Conservation (phyloP, 2,113 vertebrate species). For the Sarotherodon lohbergeri region DNA sequence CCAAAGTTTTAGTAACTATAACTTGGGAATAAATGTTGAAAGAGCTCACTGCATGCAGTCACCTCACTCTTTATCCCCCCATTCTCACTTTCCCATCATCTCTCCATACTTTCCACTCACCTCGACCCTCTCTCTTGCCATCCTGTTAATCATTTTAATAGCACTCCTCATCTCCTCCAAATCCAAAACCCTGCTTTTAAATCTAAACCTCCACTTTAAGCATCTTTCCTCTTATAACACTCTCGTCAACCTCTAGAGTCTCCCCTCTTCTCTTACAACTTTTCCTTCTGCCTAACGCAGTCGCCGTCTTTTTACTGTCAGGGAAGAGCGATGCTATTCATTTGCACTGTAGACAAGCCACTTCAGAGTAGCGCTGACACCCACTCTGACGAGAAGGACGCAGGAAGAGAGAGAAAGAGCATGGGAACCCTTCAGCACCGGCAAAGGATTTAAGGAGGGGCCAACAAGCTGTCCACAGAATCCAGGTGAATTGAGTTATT, state of each 20-base stretch:
- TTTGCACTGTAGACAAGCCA: slow-evolving; percentile 21
- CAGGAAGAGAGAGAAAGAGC: slow-evolving; percentile 13
- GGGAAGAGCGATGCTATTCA: slow-evolving; percentile 24
- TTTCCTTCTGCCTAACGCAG: neutral
- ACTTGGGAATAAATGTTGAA: neutral
- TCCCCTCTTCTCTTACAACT: neutral
- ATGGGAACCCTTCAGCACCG: slow-evolving; percentile 35
- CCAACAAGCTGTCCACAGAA: neutral
- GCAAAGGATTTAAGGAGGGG: neutral
- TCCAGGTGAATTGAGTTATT: neutral
- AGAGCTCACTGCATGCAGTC: neutral
- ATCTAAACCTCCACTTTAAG: neutral
- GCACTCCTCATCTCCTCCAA: slow-evolving; percentile 12
- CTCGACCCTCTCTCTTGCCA: neutral
- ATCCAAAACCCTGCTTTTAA: slow-evolving; percentile 7
- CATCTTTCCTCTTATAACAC: slow-evolving; percentile 11
- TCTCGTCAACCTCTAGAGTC: neutral
- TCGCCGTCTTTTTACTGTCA: neutral
- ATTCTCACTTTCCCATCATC: neutral
- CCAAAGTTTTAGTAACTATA: neutral
- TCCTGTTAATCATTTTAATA: slow-evolving; percentile 56
- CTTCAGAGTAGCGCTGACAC: slow-evolving; percentile 40
- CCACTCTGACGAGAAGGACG: slow-evolving; percentile 10
- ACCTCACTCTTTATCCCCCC: neutral
- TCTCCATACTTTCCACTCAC: neutral